A percentile compares a stretch with the other conserved stretches of the same genome.
Evolutionary conservation across 2,888 invertebrate genomes (phyloP).

Genomic region (Mechanitis messenoides): DNA sequence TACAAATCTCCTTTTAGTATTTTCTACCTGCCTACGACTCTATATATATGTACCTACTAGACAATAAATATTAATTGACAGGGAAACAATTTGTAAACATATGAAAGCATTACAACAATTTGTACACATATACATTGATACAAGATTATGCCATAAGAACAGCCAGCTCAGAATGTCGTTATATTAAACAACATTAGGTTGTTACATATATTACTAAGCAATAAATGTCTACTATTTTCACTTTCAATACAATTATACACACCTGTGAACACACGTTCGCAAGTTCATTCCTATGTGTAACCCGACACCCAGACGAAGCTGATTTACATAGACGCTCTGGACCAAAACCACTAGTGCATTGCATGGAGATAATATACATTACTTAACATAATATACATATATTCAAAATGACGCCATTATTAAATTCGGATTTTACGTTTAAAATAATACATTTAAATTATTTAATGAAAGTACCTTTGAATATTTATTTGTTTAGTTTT

Average conservation of each 20-base stretch:
- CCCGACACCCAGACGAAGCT: background rate
- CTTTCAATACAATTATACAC: background rate
- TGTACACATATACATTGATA: too few species aligned
- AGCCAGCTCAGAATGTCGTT: too few species aligned
- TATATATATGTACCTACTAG: too few species aligned
- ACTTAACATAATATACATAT: background rate
- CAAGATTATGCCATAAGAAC: too few species aligned
- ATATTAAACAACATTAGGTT: too few species aligned
- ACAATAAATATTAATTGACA: too few species aligned
- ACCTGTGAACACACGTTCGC: background rate
- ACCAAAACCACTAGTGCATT: background rate
- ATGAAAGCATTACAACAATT: too few species aligned
- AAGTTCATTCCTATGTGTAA: slow-evolving; percentile 3
- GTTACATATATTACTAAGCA: too few species aligned
- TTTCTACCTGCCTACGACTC: too few species aligned
- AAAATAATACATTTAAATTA: background rate
- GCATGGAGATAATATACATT: background rate
- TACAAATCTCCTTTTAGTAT: too few species aligned
- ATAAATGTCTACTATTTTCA: background rate
- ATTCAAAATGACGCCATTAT: background rate
- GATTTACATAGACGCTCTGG: slow-evolving; percentile 1
- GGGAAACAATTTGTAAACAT: too few species aligned
- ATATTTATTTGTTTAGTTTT: too few species aligned
- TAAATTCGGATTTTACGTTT: background rate
- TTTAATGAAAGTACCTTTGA: background rate